A percentile compares a stretch with the other conserved stretches of the same genome.
Conservation (phyloP, 2,113 vertebrate species). For the Meleagris gallopavo region DNA sequence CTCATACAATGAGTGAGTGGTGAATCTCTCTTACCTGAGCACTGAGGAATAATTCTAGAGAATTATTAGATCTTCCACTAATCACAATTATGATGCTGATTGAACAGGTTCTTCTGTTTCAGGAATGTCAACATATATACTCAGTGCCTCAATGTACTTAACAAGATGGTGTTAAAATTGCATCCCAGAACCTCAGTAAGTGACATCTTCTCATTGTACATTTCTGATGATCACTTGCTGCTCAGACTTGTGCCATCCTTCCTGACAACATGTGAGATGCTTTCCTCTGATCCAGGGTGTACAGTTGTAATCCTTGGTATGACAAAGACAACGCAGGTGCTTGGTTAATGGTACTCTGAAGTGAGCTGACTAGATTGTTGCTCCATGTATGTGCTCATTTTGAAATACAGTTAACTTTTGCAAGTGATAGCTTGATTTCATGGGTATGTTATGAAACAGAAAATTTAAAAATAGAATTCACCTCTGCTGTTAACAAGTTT, state of each 20-base stretch:
- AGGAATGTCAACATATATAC: neutral
- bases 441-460: slow-evolving; percentile 38
- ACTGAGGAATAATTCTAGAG: neutral
- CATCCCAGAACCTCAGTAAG: neutral
- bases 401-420: slow-evolving; percentile 47
- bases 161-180: neutral
- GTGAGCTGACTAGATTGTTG: neutral
- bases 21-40: slow-evolving; percentile 8
- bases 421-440: slow-evolving; percentile 47
- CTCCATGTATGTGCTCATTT: neutral
- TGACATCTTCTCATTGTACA: neutral
- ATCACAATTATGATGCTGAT: neutral
- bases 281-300: neutral
- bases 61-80: neutral
- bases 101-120: slow-evolving; percentile 2
- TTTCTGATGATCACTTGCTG: neutral
- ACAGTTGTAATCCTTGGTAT: neutral
- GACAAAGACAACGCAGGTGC: neutral
- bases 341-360: neutral
- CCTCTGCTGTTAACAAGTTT: slow-evolving; percentile 81
- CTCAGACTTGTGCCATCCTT: neutral
- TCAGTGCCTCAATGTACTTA: neutral
- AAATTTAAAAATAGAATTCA: slow-evolving; percentile 76
- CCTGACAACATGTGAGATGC: neutral
- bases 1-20: neutral